Base-by-base conservation (phyloP, 2,113 vertebrate species). In the Sula dactylatra region DNA sequence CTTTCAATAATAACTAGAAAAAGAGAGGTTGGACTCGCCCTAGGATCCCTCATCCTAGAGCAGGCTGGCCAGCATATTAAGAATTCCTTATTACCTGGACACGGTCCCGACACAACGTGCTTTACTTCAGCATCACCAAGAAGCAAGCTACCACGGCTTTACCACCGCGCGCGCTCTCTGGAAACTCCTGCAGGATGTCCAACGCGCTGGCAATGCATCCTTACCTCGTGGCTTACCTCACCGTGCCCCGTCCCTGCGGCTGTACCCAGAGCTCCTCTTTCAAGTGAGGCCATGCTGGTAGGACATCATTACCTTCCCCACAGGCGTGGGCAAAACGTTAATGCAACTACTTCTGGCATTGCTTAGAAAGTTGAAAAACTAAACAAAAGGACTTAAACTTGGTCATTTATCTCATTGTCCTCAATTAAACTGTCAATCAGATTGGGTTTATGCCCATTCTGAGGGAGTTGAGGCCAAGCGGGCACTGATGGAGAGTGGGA, bases 41-140 rank as follows among this genome's bases (percentile, higher is more conserved):
- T 9, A 26, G 44, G 61, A 15, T 8, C 59, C n/a, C 82, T 44
- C 82, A 26, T 3, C 29, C 32, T 1, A 11, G 14, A 11, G 40
- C 40, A 61, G 80, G 67, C 47, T n/a, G 81, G 42, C 17, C 13
- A 58, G 71, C 8, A 2, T 6, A 10, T 17, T 15, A 20, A 47
- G 56, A 42, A 12, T 7, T 65, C 52, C 79, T n/a, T 12, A 1
- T 32, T 42, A 52, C 45, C 83, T 50, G 32, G 49, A 5, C 52
- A 25, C 19, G n/a, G 59, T 34, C 3, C 9, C 34, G 17, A 24
- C 17, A 34, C 1, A 0, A 29, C 1, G 2, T 12, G 50, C 10
- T 40, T 21, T 12, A 36, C 47, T 19, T 44, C 77, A 27, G 3
- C 1, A 0, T 4, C 34, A 18, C 1, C 0, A 22, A 40, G 50